Evolutionary conservation across 2,113 vertebrate genomes (phyloP), one percentile per base, ranked within the genome.

Genomic region (Pholis gunnellus): DNA sequence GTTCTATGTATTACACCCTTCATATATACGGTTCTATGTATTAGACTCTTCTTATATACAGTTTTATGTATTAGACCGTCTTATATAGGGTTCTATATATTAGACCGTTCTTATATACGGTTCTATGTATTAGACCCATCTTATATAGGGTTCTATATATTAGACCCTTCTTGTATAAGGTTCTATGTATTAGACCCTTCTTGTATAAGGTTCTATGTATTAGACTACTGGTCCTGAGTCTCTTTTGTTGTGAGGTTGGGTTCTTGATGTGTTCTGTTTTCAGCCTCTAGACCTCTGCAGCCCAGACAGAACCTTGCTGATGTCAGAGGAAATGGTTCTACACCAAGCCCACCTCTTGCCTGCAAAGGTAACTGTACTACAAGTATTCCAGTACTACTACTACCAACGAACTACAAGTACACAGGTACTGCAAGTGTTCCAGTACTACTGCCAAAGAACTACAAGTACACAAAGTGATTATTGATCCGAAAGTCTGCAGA

Each of bases 261-360:
- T 50, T 50, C 9, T 25, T 57, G 54, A 36, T 11, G 14, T 66
- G 5, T 15, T 66, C 6, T 78, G 17, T 71, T 63, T 70, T 25
- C 66, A 99, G 98, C 97, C 97, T 20, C 83, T 99, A 70, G 97
- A 99, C 82, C 95, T 98, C 67, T 97, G 97, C 91, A 97, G 96
- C 83, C 94, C 96, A 1, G 96, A 95, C 73, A 94, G 97, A 92
- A 96, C 96, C 4, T 94, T 99, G 74, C 88, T 97, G 63, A 87
- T 98, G 89, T 97, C 97, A 0, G 97, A 99, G 78, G 96, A 98
- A 75, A 95, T 98, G 94, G 86, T 97, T 6, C 94, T 98, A 5
- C 97, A 97, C 0, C 96, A 97, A 81, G 95, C 93, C 18, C 94
- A 95, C 72, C 95, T 95, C 86, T 95, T 94, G 31, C 93, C 96